Conservation (phyloP, 1,140 invertebrate species). For the Cherax destructor region DNA sequence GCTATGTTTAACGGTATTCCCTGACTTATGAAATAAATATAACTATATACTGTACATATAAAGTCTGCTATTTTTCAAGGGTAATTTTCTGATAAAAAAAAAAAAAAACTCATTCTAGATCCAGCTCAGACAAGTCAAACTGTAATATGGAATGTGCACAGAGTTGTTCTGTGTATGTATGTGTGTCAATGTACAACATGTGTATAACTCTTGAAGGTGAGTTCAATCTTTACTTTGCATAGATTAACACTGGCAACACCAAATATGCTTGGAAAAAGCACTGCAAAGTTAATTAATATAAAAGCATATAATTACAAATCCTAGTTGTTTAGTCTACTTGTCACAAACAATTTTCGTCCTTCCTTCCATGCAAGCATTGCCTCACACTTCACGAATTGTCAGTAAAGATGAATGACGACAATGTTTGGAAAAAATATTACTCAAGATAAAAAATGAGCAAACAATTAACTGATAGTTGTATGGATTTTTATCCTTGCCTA, state of each 20-base stretch:
- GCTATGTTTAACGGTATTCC: background rate
- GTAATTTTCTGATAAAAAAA: background rate
- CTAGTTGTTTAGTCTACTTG: no score
- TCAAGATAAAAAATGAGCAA: no score
- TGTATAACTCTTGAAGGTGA: background rate
- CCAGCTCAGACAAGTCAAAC: conserved; percentile 25
- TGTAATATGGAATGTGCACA: conserved; percentile 6
- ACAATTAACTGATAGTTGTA: no score
- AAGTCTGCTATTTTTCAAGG: background rate
- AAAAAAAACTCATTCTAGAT: background rate
- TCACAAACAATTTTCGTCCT: no score
- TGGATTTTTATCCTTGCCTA: no score
- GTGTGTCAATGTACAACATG: background rate
- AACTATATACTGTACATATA: conserved; percentile 1
- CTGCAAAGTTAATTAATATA: background rate
- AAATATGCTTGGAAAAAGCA: background rate
- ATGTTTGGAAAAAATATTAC: background rate
- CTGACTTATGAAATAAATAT: background rate
- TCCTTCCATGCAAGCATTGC: no score
- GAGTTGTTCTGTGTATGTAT: background rate
- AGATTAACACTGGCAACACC: conserved; percentile 5
- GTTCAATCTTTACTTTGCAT: conserved; percentile 21
- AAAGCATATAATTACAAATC: background rate
- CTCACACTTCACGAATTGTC: no score
- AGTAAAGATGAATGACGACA: background rate